phyloP scores from a whole-genome alignment of 2,888 invertebrate genomes.

The Cancer borealis region DNA sequence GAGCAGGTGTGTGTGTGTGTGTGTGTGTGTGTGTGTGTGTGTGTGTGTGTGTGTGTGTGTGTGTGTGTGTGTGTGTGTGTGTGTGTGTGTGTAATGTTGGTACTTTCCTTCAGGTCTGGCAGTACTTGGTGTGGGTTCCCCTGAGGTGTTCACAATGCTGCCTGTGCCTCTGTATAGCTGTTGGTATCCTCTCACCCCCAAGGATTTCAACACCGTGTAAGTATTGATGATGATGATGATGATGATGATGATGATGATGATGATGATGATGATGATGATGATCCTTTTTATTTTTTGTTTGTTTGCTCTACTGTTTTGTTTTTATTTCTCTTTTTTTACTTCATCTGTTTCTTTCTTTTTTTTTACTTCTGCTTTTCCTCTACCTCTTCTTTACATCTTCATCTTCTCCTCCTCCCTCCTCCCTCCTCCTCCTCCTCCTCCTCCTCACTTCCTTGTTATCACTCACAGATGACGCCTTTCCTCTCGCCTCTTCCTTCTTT shows the following conservation, averaged over 20 bases:
- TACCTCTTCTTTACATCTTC: no score
- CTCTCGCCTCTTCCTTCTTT: no score
- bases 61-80: no score
- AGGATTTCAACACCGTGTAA: constrained; percentile 53
- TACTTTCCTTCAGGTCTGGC: constrained; percentile 55
- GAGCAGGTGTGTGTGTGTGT: no score
- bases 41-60: no score
- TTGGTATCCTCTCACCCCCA: constrained; percentile 59
- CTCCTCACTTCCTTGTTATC: background rate
- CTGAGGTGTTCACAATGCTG: constrained; percentile 66
- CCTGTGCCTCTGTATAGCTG: constrained; percentile 74
- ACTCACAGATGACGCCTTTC: no score
- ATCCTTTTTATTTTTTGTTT: background rate
- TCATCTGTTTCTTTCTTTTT: background rate
- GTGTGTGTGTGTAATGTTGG: no score
- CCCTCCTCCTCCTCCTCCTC: no score
- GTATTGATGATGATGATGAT: background rate
- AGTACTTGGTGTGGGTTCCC: constrained; percentile 66
- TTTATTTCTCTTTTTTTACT: background rate
- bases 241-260: background rate
- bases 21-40: no score
- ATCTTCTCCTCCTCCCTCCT: no score
- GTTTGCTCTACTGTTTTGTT: background rate
- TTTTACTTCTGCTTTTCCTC: no score
- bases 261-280: background rate